Base-by-base conservation (phyloP, 1,140 invertebrate species). In the Elysia chlorotica region DNA sequence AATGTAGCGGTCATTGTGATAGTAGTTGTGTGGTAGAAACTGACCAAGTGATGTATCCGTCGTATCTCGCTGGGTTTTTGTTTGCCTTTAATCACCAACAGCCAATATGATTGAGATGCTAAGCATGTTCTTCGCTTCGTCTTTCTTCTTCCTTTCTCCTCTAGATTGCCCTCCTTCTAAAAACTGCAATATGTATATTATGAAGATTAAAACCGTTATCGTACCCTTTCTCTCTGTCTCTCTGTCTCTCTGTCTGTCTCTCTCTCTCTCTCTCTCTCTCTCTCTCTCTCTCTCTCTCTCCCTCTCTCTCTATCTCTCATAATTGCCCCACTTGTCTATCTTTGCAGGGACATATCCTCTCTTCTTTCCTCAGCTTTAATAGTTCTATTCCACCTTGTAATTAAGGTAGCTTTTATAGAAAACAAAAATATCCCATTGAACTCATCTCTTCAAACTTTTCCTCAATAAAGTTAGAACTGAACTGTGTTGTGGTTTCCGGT, bases 241-340 rank as follows among this genome's bases (percentile, higher is more conserved):
- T n/a, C n/a, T n/a, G 65, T 54, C 6, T 56, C n/a, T 33, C 38
- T 31, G 21, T 61, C 54, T 61, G 19, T 37, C 33, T 59, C 35
- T 59, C 35, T 19, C 23, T 35, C 56, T 36, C 33, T n/a, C 35
- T 61, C 38, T 48, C 31, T 72, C 30, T 48, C 37, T 35, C 23
- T 66, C 62, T 36, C 37, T 57, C 31, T 57, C 62, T 66, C 31
- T 28, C 10, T 54, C 33, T 48, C 21, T 30, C 38, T 30, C 30
- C 28, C 56, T 69, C 57, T 69, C 54, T 69, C 63, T 74, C 36
- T 69, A 28, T 74, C 63, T 74, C 48, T 54, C 25, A 54, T 6
- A 6, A 21, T 30, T 30, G 17, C n/a, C 30, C 4, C n/a, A 21
- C 36, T 59, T n/a, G 23, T 14, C 56, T n/a, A 6, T 10, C 23